Base-by-base conservation (phyloP, 2,797 vertebrate species). In the Meriones psammophilus region DNA sequence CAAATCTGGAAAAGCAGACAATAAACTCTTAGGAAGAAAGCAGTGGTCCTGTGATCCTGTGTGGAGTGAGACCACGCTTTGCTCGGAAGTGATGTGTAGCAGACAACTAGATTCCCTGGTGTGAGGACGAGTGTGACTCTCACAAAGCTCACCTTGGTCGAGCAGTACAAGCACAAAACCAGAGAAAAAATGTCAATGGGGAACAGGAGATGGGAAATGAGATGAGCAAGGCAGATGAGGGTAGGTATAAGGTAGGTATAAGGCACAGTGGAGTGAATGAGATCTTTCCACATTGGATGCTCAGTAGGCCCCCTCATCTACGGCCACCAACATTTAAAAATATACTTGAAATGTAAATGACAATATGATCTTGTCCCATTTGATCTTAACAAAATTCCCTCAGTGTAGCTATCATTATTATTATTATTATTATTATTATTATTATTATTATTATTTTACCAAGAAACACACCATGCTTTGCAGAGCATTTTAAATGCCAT, bases 41-140 rank as follows among this genome's bases (percentile, higher is more conserved):
- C 24, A 22, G 39, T 0, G 3, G n/a, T 68, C 0, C 30, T 8
- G 7, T 5, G 1, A 30, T 8, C 17, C 71, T 24, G 0, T 13
- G 46, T 8, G 33, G 58, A 1, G 24, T 0, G 8, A 14, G 26
- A 15, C 42, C 3, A 26, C 6, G 58, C 33, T 64, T 18, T 0
- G 7, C 28, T 14, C 30, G 30, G 26, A 39, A 5, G 85, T 79
- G 5, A 1, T 10, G 18, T 6, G 56, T n/a, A 0, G 10, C 68
- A 14, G 17, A 8, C 0, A 2, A 5, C 7, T 26, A 39, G 5
- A 5, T 9, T 39, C 6, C 3, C 13, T n/a, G 28, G 8, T 1
- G 33, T n/a, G 2, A 24, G 36, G 62, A 22, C 3, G 50, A 1
- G 0, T 13, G 36, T 0, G 58, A 60, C 4, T 24, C 66, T 77